Evolutionary conservation across 92 coral and sea anemone genomes (phyloP).

Genomic region (Umimayanthus kanabou): DNA sequence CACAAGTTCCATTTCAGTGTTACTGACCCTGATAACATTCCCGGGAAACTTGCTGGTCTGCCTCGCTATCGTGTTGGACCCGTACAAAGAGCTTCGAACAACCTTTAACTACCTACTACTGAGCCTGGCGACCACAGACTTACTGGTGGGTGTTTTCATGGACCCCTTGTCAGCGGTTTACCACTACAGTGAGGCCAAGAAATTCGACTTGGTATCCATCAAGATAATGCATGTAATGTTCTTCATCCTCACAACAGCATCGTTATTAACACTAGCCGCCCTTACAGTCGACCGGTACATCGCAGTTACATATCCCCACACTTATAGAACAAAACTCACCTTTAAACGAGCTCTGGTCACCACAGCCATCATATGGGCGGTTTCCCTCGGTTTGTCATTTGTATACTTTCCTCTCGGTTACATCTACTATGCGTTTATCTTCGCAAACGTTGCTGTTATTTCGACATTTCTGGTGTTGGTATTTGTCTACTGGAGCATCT

Average conservation of each 20-base stretch:
- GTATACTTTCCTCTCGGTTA: constrained; percentile 77
- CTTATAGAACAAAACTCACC: constrained; percentile 66
- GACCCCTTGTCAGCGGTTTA: constrained; percentile 79
- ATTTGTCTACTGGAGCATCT: constrained; percentile 75
- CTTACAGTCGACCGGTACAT: constrained; percentile 82
- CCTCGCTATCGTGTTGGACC: constrained; percentile 79
- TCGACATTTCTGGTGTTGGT: constrained; percentile 76
- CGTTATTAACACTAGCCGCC: constrained; percentile 74
- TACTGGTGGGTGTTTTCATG: constrained; percentile 78
- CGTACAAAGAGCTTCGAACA: constrained; percentile 77
- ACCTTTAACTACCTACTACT: constrained; percentile 81
- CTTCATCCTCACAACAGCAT: constrained; percentile 81
- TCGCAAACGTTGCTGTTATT: constrained; percentile 81
- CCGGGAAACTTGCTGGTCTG: constrained; percentile 88
- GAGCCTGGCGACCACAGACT: constrained; percentile 80
- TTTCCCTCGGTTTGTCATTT: constrained; percentile 58
- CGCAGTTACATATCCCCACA: constrained; percentile 72
- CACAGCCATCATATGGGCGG: constrained; percentile 69
- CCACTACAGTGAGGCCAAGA: constrained; percentile 74
- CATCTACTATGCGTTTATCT: constrained; percentile 73
- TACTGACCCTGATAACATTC: constrained; percentile 67
- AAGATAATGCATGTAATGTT: constrained; percentile 67
- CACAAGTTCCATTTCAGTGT: constrained; percentile 67
- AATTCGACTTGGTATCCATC: constrained; percentile 55
- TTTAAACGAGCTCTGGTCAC: constrained; percentile 62